Base-by-base conservation (phyloP, 92 coral and sea anemone species). In the Blastomussa wellsi region DNA sequence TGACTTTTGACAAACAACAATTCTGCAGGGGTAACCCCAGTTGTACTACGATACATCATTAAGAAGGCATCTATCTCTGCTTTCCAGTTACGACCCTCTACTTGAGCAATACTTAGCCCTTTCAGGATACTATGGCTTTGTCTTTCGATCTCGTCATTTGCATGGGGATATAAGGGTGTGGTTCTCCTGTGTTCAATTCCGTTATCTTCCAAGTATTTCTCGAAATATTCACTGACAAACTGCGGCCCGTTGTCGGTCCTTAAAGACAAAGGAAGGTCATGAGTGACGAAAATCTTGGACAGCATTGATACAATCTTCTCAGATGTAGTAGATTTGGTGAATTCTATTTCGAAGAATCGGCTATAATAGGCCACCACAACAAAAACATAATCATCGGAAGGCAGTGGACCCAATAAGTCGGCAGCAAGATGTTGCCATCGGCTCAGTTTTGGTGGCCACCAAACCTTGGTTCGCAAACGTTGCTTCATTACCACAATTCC, bases 401-500 rank as follows among this genome's bases (percentile, higher is more conserved):
- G n/a, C n/a, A n/a, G n/a, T n/a, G n/a, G n/a, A n/a, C n/a, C n/a
- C n/a, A n/a, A n/a, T n/a, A n/a, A n/a, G n/a, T n/a, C n/a, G n/a
- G n/a, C n/a, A n/a, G n/a, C 91, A 31, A 88, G 78, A 62, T 75
- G 68, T 65, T 88, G 84, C 88, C 91, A 79, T 57, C 52, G 83
- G 83, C 73, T 79, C 72, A 72, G 73, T 60, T 59, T 55, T 10
- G 32, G 24, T 15, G 82, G 82, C 38, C 53, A 70, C 28, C 64
- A 32, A 51, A 82, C 79, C 74, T 32, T 62, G 31, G 69, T n/a
- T n/a, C 69, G 31, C 81, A 84, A 49, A 15, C 83, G 69, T 60
- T 84, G 92, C 78, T 88, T 78, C 78, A 81, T 89, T n/a, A n/a
- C n/a, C n/a, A n/a, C n/a, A n/a, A n/a, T n/a, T n/a, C n/a, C n/a